These are phyloP conservation scores for Carassius carassius DNA, from an alignment of 2,113 vertebrate genomes.

Conservation along the genomic window DNA sequence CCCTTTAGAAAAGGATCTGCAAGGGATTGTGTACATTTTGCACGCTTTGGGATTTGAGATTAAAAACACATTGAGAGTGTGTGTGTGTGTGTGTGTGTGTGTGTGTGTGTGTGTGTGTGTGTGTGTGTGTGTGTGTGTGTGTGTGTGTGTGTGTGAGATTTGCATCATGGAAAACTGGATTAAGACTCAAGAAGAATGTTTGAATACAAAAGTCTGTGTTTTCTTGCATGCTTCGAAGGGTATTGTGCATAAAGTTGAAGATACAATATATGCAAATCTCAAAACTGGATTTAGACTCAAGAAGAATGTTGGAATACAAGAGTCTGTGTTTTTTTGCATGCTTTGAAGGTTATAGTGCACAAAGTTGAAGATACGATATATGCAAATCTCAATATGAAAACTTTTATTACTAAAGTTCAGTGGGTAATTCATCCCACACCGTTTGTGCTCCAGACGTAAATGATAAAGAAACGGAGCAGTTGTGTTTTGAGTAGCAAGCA, in stretches of 20 bases:
- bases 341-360: not conserved
- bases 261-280: not conserved
- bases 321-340: not conserved
- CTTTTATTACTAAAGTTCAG: not conserved
- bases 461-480: not conserved
- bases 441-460: not conserved
- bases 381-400: not conserved
- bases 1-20: slow-evolving; percentile 23
- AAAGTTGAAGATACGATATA: not conserved
- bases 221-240: not conserved
- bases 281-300: slow-evolving; percentile 19
- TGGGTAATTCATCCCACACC: not conserved
- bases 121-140: slow-evolving; percentile 1
- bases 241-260: not conserved
- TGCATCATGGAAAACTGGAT: slow-evolving; percentile 45
- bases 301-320: slow-evolving; percentile 11
- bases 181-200: not conserved
- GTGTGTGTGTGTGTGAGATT: slow-evolving; percentile 8
- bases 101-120: slow-evolving; percentile 20
- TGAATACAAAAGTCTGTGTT: slow-evolving; percentile 9
- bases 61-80: slow-evolving; percentile 30
- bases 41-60: slow-evolving; percentile 24
- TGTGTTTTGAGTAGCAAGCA: slow-evolving; percentile 26
- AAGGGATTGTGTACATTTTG: slow-evolving; percentile 39
- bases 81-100: slow-evolving; percentile 13